phyloP scores from a whole-genome alignment of 2,797 vertebrate genomes.

The Cichlasoma orientale region DNA sequence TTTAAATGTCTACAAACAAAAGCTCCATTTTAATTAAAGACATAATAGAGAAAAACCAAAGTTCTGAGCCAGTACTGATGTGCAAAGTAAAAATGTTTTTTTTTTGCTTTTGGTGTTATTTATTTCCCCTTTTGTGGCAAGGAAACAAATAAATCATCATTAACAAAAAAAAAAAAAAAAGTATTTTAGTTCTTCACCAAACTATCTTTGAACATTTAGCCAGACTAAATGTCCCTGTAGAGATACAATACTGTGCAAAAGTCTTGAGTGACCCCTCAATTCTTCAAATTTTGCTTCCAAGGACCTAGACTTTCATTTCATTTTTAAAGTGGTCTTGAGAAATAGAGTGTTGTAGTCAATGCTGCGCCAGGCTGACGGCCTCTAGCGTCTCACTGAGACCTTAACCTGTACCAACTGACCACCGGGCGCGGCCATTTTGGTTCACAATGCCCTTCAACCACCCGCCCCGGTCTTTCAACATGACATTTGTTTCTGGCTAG shows the following conservation, averaged over 20 bases:
- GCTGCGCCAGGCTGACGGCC: too few relatives aligned
- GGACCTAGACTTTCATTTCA: not conserved
- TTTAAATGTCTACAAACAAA: not conserved
- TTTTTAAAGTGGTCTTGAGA: not conserved
- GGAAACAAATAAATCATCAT: not conserved
- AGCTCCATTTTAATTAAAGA: not conserved
- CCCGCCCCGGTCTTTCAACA: too few relatives aligned
- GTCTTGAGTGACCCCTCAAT: not conserved
- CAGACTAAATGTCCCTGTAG: not conserved
- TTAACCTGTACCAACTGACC: too few relatives aligned
- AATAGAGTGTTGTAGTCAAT: too few relatives aligned
- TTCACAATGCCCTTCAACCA: too few relatives aligned
- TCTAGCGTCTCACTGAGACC: not conserved
- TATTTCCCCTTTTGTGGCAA: not conserved
- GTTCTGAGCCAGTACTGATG: not conserved
- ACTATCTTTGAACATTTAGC: not conserved
- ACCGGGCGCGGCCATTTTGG: too few relatives aligned
- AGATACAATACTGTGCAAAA: not conserved
- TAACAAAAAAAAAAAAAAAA: not conserved
- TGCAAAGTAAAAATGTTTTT: not conserved
- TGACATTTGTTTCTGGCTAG: too few relatives aligned
- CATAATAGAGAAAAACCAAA: not conserved
- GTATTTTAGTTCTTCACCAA: not conserved
- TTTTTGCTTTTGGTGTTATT: accelerated
- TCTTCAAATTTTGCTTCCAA: not conserved